phyloP scores from a whole-genome alignment of 2,888 invertebrate genomes.

The Nowickia ferox region DNA sequence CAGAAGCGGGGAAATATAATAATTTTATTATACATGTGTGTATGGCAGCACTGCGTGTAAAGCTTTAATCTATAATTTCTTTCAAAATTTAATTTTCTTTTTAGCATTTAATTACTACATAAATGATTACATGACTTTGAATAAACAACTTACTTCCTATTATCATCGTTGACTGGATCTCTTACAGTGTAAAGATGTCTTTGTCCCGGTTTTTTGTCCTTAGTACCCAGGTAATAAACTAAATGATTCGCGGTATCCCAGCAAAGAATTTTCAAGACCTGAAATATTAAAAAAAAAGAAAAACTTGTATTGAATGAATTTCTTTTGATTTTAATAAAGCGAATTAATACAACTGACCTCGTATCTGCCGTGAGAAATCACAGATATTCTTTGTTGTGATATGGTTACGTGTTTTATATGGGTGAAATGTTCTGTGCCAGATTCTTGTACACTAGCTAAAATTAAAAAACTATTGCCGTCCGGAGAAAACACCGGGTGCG shows the following conservation, averaged over 20 bases:
- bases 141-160: conserved; percentile 84
- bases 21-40: background rate
- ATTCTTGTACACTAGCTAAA: conserved; percentile 92
- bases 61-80: background rate
- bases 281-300: conserved; percentile 41
- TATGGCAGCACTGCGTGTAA: background rate
- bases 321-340: background rate
- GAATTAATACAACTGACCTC: conserved; percentile 85
- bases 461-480: conserved; percentile 93
- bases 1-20: background rate
- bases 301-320: background rate
- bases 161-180: conserved; percentile 88
- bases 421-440: conserved; percentile 92
- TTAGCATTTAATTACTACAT: background rate
- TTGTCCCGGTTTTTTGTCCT: conserved; percentile 92
- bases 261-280: conserved; percentile 88
- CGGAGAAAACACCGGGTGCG: conserved; percentile 92
- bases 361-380: conserved; percentile 93
- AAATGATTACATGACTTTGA: background rate
- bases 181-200: conserved; percentile 93
- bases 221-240: conserved; percentile 91
- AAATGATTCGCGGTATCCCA: conserved; percentile 93
- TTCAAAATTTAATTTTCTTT: background rate
- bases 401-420: conserved; percentile 95
- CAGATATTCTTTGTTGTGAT: conserved; percentile 91